Evolutionary conservation across 2,113 vertebrate species (phyloP).

Genomic region (Sander vitreus): DNA sequence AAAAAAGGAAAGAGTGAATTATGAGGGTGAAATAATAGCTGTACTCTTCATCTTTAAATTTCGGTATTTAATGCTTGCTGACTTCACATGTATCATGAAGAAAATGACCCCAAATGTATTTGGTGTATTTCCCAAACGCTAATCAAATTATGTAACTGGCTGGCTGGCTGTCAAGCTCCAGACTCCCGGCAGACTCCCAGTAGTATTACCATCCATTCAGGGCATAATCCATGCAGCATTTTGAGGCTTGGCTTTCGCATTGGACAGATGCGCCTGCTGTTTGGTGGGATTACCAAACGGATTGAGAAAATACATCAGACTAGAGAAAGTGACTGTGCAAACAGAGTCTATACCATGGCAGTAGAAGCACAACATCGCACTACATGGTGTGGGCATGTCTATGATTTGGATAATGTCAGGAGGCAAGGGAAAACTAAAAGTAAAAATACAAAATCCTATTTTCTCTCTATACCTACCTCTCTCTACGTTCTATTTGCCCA

Average conservation of each 20-base stretch:
- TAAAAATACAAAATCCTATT: slow-evolving; percentile 4
- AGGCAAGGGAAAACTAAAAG: not conserved
- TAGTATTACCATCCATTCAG: slow-evolving; percentile 68
- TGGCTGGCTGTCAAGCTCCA: slow-evolving; percentile 69
- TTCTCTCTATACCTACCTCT: not conserved
- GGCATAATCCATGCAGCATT: slow-evolving; percentile 77
- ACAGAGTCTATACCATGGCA: slow-evolving; percentile 34
- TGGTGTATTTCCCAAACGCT: slow-evolving; percentile 60
- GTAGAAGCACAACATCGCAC: slow-evolving; percentile 37
- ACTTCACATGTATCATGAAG: slow-evolving; percentile 47
- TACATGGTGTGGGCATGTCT: not conserved
- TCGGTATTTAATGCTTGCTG: slow-evolving; percentile 20
- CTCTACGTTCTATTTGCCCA: not conserved
- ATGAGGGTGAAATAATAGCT: not conserved
- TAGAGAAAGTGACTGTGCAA: slow-evolving; percentile 42
- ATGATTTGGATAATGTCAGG: slow-evolving; percentile 2
- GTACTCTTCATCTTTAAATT: slow-evolving; percentile 31
- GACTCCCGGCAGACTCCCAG: slow-evolving; percentile 64
- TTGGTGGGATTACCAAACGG: slow-evolving; percentile 75
- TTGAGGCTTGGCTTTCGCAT: slow-evolving; percentile 64
- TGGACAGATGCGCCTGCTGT: slow-evolving; percentile 75
- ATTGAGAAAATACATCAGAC: slow-evolving; percentile 75
- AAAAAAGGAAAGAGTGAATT: not conserved
- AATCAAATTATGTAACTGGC: slow-evolving; percentile 72
- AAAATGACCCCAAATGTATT: slow-evolving; percentile 60